A percentile compares a stretch with the other conserved stretches of the same genome.
phyloP scores from a whole-genome alignment of 2,797 vertebrate species.

The Helarctos malayanus region DNA sequence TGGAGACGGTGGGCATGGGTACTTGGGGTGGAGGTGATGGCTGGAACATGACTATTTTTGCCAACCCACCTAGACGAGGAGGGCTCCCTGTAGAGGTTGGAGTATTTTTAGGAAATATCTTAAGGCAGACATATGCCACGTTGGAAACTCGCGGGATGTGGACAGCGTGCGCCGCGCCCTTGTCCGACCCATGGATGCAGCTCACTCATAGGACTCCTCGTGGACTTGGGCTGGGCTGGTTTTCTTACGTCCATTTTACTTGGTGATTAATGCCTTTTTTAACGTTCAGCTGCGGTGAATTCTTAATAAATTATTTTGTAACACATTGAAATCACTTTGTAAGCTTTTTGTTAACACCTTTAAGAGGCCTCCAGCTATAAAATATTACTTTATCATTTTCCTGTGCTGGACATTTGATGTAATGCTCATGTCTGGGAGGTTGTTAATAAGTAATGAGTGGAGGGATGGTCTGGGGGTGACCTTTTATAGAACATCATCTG shows the following conservation, averaged over 20 bases:
- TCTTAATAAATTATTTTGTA: slow-evolving; percentile 78
- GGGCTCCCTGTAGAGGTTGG: not conserved
- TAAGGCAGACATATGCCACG: not conserved
- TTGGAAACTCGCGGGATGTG: rapidly evolving
- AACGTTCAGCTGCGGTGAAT: slow-evolving; percentile 69
- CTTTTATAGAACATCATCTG: slow-evolving; percentile 87
- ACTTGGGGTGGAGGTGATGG: not conserved
- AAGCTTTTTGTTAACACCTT: slow-evolving; percentile 87
- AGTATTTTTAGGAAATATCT: not conserved
- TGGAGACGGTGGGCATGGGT: not conserved
- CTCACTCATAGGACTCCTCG: not conserved
- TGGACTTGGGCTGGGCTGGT: not conserved
- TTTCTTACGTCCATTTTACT: slow-evolving; percentile 55
- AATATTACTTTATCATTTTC: slow-evolving; percentile 86
- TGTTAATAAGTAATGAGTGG: slow-evolving; percentile 89
- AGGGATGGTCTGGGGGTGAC: slow-evolving; percentile 87
- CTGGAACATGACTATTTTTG: not conserved
- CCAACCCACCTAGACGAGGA: rapidly evolving
- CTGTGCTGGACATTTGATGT: slow-evolving; percentile 82
- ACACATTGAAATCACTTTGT: slow-evolving; percentile 78
- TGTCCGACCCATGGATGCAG: not conserved
- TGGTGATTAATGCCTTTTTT: slow-evolving; percentile 78
- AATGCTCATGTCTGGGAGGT: slow-evolving; percentile 81
- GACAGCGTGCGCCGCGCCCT: rapidly evolving
- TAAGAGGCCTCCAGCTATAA: slow-evolving; percentile 86